These are phyloP conservation scores for Uromys caudimaculatus DNA, from an alignment of 2,797 vertebrate genomes.

Conservation along the genomic window DNA sequence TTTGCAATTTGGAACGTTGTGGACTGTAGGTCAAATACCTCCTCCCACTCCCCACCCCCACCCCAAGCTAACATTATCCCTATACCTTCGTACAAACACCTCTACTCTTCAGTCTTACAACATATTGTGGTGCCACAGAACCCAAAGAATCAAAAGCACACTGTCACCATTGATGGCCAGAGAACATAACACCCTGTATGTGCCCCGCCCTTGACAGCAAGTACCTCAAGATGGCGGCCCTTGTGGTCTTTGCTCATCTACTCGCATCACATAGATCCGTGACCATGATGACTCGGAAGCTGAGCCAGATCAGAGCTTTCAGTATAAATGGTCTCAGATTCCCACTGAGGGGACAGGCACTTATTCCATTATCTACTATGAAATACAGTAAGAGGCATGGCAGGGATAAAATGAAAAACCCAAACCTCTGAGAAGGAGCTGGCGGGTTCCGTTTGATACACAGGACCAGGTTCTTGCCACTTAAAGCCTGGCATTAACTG, in stretches of 20 bases:
- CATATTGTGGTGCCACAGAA: too few relatives aligned
- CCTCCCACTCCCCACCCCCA: background rate
- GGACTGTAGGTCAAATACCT: background rate
- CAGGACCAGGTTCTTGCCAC: background rate
- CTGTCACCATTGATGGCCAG: background rate
- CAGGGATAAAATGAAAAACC: background rate
- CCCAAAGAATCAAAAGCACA: background rate
- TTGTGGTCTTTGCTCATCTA: background rate
- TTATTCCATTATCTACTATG: background rate
- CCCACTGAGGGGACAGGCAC: background rate
- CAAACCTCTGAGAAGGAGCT: background rate
- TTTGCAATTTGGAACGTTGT: background rate
- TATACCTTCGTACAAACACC: background rate
- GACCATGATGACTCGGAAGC: background rate
- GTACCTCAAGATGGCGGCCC: background rate
- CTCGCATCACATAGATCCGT: background rate
- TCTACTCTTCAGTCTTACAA: background rate
- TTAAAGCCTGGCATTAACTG: background rate
- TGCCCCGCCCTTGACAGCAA: background rate
- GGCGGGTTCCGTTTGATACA: background rate
- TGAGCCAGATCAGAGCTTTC: constrained; percentile 25
- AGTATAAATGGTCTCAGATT: constrained; percentile 44
- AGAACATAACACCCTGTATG: background rate
- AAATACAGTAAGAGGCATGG: background rate
- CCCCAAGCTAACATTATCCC: background rate